Evolutionary conservation across 2,797 vertebrate genomes (phyloP), one percentile per base, ranked within the genome.

Genomic region (Falco berigora): DNA sequence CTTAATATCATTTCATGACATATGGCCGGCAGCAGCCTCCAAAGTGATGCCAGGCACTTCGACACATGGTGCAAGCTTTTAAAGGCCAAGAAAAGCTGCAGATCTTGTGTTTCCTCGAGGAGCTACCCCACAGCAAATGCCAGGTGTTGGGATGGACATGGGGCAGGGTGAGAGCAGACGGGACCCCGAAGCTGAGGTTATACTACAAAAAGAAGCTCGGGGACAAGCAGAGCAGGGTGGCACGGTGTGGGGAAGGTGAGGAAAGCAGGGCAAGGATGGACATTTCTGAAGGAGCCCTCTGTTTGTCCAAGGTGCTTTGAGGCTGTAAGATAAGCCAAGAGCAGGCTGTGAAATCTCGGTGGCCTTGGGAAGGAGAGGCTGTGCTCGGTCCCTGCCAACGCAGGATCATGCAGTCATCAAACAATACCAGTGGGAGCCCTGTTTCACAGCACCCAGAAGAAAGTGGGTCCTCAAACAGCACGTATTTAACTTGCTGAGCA

Each of bases 41-140:
- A 44, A 47, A 66, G 59, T 3, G 40, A 76, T 0, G 2, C 32
- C 47, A 49, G 71, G 7, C 2, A 1, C 44, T 64, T 64, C 15
- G 0, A 25, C 32, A 47, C 40, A 32, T 0, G 4, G 11, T 21
- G 59, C 1, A 2, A 36, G 61, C 40, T 22, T 62, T 52, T 28
- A 4, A 12, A 68, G 83, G 44, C 38, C 61, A 36, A 28, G 17
- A 8, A 58, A 40, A 62, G 72, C 61, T 78, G 44, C 14, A 56
- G 11, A 27, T 38, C 59, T 36, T 23, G 2, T 16, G 34, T 49
- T 42, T 20, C 67, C 49, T 49, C 55, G 30, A 78, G 50, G 61
- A 87, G 12, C 15, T 11, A 7, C 21, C 24, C 42, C 59, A 22
- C 5, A 1, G n/a, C 30, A 12, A 24, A 28, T 14, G 14, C 21